Conservation (phyloP, 2,113 vertebrate genomes). For the Rynchops niger region DNA sequence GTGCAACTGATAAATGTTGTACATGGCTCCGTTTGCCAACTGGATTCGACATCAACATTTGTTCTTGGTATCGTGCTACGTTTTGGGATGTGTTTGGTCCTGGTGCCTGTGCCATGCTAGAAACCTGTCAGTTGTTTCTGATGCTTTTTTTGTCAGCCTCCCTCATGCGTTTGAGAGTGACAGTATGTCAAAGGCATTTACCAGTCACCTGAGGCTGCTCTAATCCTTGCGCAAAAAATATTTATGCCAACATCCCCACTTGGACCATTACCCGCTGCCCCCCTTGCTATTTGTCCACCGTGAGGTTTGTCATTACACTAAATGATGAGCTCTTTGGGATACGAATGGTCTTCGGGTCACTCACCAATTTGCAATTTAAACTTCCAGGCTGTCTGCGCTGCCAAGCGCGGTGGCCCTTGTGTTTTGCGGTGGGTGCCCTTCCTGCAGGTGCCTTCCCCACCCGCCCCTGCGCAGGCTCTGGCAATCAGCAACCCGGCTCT, state of each 20-base stretch:
- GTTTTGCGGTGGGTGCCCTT: accelerated
- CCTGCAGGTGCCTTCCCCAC: not conserved
- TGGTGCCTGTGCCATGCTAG: not conserved
- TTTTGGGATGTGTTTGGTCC: accelerated
- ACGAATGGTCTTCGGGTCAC: not conserved
- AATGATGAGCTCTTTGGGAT: not conserved
- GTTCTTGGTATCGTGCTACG: accelerated
- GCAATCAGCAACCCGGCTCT: not conserved
- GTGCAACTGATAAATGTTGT: not conserved
- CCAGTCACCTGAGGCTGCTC: not conserved
- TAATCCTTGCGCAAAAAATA: not conserved
- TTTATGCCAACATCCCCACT: not conserved
- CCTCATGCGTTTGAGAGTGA: not conserved
- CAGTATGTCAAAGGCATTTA: not conserved
- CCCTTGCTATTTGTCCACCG: accelerated
- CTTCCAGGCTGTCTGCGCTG: not conserved
- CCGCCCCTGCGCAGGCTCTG: not conserved
- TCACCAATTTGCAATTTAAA: not conserved
- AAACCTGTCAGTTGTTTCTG: not conserved
- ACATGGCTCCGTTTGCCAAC: accelerated
- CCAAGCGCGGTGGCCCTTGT: accelerated
- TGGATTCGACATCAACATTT: accelerated
- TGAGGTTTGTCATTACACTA: accelerated
- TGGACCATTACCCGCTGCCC: accelerated
- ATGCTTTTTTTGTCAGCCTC: not conserved